A percentile compares a stretch with the other conserved stretches of the same genome.
Conservation (phyloP, 2,888 invertebrate genomes). For the Chironomus tentans region DNA sequence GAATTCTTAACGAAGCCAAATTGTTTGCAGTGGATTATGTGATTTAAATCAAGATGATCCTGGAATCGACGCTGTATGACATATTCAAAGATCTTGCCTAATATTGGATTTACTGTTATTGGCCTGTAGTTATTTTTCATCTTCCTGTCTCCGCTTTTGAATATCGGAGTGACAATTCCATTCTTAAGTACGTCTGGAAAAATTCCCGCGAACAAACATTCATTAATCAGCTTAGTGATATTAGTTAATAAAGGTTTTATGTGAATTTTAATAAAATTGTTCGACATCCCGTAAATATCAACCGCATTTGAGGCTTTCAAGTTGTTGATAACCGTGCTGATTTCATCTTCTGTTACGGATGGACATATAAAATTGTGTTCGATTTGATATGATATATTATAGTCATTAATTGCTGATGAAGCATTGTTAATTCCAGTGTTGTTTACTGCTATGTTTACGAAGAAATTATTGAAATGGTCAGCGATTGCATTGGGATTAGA, state of each 20-base stretch:
- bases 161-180: neutral
- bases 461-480: neutral
- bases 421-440: too few species aligned
- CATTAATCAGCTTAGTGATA: neutral
- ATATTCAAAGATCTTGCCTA: neutral
- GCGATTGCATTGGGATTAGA: neutral
- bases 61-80: neutral
- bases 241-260: neutral
- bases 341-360: neutral
- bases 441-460: too few species aligned
- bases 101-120: neutral
- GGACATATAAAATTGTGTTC: neutral
- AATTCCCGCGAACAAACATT: neutral
- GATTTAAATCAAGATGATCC: neutral
- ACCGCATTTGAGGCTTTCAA: neutral
- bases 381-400: neutral
- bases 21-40: neutral
- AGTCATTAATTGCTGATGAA: too few species aligned
- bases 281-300: too few species aligned
- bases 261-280: neutral
- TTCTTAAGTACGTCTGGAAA: neutral
- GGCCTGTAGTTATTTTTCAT: neutral
- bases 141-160: neutral
- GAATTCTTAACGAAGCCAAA: neutral
- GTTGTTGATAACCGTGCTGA: neutral